Conservation (phyloP, 1,140 invertebrate genomes). For the Leptinotarsa texana region DNA sequence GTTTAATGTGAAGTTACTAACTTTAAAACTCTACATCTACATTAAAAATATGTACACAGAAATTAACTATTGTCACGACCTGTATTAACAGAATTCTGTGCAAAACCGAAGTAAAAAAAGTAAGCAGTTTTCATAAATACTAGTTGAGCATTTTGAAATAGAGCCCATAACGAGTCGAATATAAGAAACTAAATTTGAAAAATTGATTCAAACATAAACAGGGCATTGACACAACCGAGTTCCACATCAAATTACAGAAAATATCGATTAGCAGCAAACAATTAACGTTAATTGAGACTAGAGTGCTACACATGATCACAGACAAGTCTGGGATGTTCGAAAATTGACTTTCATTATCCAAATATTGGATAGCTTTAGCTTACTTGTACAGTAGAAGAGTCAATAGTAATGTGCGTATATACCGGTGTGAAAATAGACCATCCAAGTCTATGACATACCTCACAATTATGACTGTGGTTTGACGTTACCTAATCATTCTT, state of each 20-base stretch:
- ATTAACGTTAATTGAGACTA: slow-evolving; percentile 33
- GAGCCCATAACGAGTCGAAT: slow-evolving; percentile 18
- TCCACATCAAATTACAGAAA: slow-evolving; percentile 12
- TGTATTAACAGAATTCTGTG: slow-evolving; percentile 40
- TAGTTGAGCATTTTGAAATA: slow-evolving; percentile 33
- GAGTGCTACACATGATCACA: slow-evolving; percentile 37
- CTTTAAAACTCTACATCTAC: slow-evolving; percentile 36
- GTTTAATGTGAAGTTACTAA: slow-evolving; percentile 34
- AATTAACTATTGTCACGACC: slow-evolving; percentile 45
- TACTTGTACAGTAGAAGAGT: too few relatives aligned
- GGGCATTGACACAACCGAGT: slow-evolving; percentile 21
- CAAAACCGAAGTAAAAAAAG: slow-evolving; percentile 28
- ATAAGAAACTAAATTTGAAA: slow-evolving; percentile 13
- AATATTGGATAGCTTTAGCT: too few relatives aligned
- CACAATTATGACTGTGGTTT: too few relatives aligned
- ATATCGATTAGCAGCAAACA: slow-evolving; percentile 24
- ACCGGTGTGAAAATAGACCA: too few relatives aligned
- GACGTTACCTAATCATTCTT: too few relatives aligned
- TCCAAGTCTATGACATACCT: too few relatives aligned
- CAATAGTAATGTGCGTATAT: too few relatives aligned
- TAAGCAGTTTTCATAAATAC: slow-evolving; percentile 28
- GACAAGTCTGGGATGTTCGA: neutral
- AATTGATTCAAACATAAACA: slow-evolving; percentile 17
- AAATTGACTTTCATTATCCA: too few relatives aligned
- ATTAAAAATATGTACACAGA: slow-evolving; percentile 41